Conservation (phyloP, 2,113 vertebrate species). For the Coracopsis vasa region DNA sequence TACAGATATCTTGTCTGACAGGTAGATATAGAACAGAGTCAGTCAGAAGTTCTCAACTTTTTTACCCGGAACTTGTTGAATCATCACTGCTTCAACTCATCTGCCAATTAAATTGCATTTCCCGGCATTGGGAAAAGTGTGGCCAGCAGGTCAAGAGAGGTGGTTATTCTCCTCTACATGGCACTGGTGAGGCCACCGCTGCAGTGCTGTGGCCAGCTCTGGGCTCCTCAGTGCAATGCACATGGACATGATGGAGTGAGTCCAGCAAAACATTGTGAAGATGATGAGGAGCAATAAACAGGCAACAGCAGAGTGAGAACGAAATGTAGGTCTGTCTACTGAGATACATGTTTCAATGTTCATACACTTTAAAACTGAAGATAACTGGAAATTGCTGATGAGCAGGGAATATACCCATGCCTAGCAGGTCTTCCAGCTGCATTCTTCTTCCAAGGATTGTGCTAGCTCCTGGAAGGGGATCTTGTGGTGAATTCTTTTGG, state of each 20-base stretch:
- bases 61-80: background rate
- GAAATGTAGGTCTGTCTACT: background rate
- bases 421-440: background rate
- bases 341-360: background rate
- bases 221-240: background rate
- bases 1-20: background rate
- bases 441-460: background rate
- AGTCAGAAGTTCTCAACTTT: background rate
- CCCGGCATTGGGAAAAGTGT: background rate
- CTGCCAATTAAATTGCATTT: background rate
- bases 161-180: background rate
- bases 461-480: background rate
- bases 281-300: background rate
- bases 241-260: accelerated
- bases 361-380: background rate
- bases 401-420: background rate
- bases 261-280: background rate
- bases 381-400: background rate
- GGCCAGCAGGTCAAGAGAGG: background rate
- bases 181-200: background rate
- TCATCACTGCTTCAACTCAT: background rate
- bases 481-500: background rate
- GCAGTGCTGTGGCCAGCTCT: background rate
- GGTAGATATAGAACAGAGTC: background rate
- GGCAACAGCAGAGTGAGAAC: background rate